phyloP scores from a whole-genome alignment of 2,888 invertebrate species.

The Philereme transversata region DNA sequence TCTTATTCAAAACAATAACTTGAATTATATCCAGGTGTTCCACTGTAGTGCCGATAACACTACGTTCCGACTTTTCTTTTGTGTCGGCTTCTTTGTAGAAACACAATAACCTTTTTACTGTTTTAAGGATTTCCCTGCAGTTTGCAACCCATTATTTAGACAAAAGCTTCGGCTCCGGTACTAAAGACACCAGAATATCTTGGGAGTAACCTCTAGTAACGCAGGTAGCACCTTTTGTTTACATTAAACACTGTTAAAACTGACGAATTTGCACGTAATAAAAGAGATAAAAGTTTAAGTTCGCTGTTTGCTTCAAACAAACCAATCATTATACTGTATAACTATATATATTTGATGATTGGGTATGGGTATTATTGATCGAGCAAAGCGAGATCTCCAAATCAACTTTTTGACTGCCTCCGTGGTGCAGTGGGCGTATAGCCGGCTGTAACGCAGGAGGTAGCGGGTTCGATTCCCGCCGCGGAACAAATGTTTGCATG shows the following conservation, averaged over 20 bases:
- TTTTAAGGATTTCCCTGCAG: slow-evolving; percentile 55
- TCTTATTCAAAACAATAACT: slow-evolving; percentile 51
- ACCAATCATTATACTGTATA: neutral
- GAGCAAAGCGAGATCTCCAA: too few species aligned
- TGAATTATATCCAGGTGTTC: slow-evolving; percentile 54
- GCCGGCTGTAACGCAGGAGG: too few species aligned
- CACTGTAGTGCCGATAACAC: slow-evolving; percentile 51
- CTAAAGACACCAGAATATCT: slow-evolving; percentile 31
- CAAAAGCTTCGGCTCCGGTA: slow-evolving; percentile 48
- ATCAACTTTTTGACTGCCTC: too few species aligned
- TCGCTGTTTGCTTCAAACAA: slow-evolving; percentile 29
- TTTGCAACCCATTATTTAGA: slow-evolving; percentile 48
- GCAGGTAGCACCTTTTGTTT: slow-evolving; percentile 51
- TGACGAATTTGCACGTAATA: slow-evolving; percentile 38
- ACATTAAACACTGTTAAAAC: slow-evolving; percentile 37
- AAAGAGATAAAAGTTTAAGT: slow-evolving; percentile 33
- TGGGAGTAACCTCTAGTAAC: slow-evolving; percentile 36
- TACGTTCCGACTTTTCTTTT: slow-evolving; percentile 45
- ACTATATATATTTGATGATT: too few species aligned
- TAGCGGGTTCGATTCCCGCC: too few species aligned
- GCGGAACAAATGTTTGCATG: too few species aligned
- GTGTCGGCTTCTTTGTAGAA: slow-evolving; percentile 58
- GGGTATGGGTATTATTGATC: too few species aligned
- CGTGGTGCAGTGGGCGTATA: too few species aligned
- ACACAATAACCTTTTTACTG: slow-evolving; percentile 54